A percentile compares a stretch with the other conserved stretches of the same genome.
Evolutionary conservation across 2,113 vertebrate genomes (phyloP).

Genomic region (Microtus oregoni): DNA sequence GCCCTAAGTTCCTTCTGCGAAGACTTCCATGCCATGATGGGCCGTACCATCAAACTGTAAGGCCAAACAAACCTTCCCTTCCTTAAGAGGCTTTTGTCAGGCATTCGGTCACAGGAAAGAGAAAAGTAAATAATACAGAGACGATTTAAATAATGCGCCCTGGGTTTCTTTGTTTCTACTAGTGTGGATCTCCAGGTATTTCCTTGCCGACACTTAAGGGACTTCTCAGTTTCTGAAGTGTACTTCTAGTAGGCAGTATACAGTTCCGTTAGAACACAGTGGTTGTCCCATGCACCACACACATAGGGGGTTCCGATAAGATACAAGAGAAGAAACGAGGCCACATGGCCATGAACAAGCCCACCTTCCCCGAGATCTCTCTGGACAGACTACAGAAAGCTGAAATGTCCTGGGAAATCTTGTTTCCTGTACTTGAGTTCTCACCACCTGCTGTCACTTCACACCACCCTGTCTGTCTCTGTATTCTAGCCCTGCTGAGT

Average conservation of each 20-base stretch:
- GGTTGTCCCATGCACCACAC: neutral
- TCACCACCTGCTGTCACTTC: neutral
- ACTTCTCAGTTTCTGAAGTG: neutral
- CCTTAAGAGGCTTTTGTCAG: too few relatives aligned
- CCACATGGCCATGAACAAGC: slow-evolving; percentile 46
- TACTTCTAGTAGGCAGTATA: neutral
- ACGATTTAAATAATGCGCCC: neutral
- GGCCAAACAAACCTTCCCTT: neutral
- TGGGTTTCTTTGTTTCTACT: neutral
- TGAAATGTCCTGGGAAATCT: neutral
- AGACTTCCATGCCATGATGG: neutral
- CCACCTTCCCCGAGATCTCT: slow-evolving; percentile 17
- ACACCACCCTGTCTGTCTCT: neutral
- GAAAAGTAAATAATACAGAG: neutral
- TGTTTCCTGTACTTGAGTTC: neutral
- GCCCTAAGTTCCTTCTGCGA: too few relatives aligned
- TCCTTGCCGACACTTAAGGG: neutral
- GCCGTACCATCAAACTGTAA: neutral
- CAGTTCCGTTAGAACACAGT: neutral
- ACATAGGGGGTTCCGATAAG: neutral
- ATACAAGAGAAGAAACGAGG: slow-evolving; percentile 55
- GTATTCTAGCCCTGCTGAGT: neutral
- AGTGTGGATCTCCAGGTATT: neutral
- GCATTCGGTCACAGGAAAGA: neutral
- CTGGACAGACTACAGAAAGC: accelerated